phyloP scores from a whole-genome alignment of 37 sponge, comb jelly and placozoan genomes.

The Aphrocallistes beatrix region DNA sequence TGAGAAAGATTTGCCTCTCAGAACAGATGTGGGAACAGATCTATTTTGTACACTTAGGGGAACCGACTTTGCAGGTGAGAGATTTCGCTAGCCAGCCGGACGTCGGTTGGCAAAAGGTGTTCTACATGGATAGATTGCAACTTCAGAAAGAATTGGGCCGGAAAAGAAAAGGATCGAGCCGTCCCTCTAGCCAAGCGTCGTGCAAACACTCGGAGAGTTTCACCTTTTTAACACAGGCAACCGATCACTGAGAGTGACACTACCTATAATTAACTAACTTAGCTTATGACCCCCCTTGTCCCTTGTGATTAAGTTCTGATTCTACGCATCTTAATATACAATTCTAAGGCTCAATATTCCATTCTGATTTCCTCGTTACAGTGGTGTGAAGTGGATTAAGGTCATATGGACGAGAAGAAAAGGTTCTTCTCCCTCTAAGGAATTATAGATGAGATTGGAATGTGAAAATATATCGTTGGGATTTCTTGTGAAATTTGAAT shows the following conservation, averaged over 20 bases:
- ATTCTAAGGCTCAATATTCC: too few species aligned
- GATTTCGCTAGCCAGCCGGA: constrained; percentile 49
- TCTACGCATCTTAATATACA: too few species aligned
- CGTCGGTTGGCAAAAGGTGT: constrained; percentile 79
- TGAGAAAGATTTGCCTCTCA: constrained; percentile 46
- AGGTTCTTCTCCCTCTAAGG: too few species aligned
- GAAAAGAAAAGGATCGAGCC: constrained; percentile 24
- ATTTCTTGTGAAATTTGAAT: too few species aligned
- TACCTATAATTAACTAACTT: too few species aligned
- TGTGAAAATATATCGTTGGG: too few species aligned
- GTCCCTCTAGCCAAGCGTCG: neutral
- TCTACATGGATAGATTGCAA: constrained; percentile 88
- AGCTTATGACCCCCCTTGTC: too few species aligned
- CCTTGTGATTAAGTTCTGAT: too few species aligned
- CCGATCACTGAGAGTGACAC: constrained; percentile 4
- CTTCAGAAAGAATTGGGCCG: constrained; percentile 74
- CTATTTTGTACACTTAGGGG: constrained; percentile 40
- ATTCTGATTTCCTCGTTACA: too few species aligned
- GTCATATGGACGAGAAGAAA: too few species aligned
- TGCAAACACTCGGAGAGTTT: neutral
- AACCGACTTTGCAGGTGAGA: constrained; percentile 39
- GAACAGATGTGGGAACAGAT: constrained; percentile 56
- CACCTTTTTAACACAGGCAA: constrained; percentile 12
- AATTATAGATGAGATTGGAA: too few species aligned
- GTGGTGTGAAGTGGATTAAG: too few species aligned